Conservation (phyloP, 1,140 invertebrate species). For the Sipha flava region DNA sequence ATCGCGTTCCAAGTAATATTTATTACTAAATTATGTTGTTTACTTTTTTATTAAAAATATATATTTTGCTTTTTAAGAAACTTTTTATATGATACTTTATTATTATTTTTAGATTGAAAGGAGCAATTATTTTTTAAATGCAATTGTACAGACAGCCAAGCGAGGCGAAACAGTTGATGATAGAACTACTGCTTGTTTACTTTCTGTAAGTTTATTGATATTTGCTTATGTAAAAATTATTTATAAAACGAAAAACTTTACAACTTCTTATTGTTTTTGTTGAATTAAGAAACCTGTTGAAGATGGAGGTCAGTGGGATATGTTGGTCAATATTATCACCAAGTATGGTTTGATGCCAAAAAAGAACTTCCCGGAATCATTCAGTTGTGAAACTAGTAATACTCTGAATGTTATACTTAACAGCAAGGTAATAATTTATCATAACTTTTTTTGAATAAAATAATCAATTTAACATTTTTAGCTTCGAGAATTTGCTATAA, state of each 20-base stretch:
- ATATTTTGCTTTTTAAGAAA: too few relatives aligned
- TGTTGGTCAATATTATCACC: conserved; percentile 77
- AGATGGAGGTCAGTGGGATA: conserved; percentile 89
- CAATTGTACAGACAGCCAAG: conserved; percentile 64
- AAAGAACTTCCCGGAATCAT: conserved; percentile 73
- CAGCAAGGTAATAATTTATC: conserved; percentile 56
- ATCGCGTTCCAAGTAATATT: too few relatives aligned
- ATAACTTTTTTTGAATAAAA: not conserved
- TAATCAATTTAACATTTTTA: conserved; percentile 43
- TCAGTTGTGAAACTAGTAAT: conserved; percentile 60
- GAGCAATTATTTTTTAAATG: conserved; percentile 75
- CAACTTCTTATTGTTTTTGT: conserved; percentile 36
- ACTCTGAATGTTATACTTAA: conserved; percentile 68
- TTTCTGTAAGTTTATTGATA: conserved; percentile 48
- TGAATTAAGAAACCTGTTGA: conserved; percentile 60
- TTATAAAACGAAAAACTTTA: not conserved
- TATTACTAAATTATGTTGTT: too few relatives aligned
- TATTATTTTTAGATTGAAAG: conserved; percentile 62
- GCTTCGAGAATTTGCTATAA: conserved; percentile 72
- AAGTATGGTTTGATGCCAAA: conserved; percentile 84
- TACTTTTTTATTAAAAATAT: too few relatives aligned
- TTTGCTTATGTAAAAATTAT: not conserved
- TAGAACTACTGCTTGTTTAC: conserved; percentile 65
- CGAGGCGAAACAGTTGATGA: conserved; percentile 68
- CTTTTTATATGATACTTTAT: too few relatives aligned